Evolutionary conservation across 1,140 invertebrate species (phyloP).

Genomic region (Hylyphantes graminicola): DNA sequence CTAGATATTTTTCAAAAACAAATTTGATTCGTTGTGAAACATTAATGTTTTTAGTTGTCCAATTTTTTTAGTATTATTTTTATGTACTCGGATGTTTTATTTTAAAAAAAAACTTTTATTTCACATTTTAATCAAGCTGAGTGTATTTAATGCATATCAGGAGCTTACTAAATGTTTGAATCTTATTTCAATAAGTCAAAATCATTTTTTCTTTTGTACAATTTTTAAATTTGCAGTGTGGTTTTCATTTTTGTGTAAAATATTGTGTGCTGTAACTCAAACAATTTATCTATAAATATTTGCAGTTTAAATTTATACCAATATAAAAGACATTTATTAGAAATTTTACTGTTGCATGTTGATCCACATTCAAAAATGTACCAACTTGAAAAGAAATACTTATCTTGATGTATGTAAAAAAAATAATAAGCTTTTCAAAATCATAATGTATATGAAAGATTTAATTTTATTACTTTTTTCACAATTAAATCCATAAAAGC

Average conservation of each 20-base stretch:
- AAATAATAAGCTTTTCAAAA: neutral
- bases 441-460: neutral
- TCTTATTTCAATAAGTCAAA: neutral
- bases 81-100: no score
- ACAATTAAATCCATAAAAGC: neutral
- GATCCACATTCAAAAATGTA: neutral
- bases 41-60: no score
- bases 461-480: neutral
- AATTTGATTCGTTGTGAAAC: no score
- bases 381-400: neutral
- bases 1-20: no score
- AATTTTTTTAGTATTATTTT: no score
- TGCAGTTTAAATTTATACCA: no score
- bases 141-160: no score
- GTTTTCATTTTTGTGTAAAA: neutral
- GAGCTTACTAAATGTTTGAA: no score
- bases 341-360: neutral
- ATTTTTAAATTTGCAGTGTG: constrained; percentile 9
- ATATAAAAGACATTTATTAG: no score
- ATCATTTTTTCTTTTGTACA: constrained; percentile 3
- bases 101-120: no score
- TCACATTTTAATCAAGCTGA: no score
- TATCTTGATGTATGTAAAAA: neutral
- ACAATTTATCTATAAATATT: no score
- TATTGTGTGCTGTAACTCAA: neutral